A percentile compares a stretch with the other conserved stretches of the same genome.
phyloP scores from a whole-genome alignment of 2,797 vertebrate species.

The Falco naumanni region DNA sequence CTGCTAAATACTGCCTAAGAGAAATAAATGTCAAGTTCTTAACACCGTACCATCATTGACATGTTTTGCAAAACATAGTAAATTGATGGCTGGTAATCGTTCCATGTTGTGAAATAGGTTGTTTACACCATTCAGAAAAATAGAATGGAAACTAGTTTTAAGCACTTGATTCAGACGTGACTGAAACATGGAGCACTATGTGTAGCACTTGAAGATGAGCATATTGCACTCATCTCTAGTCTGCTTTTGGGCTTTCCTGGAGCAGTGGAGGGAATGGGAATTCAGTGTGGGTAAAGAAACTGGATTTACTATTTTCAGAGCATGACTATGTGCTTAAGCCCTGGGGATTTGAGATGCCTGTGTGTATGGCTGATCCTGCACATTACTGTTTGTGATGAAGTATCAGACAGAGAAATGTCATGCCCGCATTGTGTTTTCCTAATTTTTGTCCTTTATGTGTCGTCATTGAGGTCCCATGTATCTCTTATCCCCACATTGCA shows the following conservation, averaged over 20 bases:
- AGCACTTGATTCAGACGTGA: neutral
- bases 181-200: neutral
- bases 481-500: neutral
- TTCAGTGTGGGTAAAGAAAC: neutral
- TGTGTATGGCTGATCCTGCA: neutral
- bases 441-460: neutral
- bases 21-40: neutral
- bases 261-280: neutral
- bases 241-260: neutral
- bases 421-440: neutral
- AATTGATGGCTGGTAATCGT: neutral
- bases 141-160: neutral
- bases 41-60: neutral
- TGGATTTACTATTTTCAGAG: neutral
- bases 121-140: neutral
- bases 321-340: neutral
- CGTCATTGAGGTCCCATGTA: neutral
- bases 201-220: neutral
- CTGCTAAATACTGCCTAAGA: neutral
- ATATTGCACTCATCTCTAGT: neutral
- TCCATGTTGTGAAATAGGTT: neutral
- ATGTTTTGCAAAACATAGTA: neutral
- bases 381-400: neutral
- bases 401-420: neutral
- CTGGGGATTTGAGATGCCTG: neutral